Evolutionary conservation across 2,797 vertebrate species (phyloP), one percentile per base, ranked within the genome.

Genomic region (Thaleichthys pacificus): DNA sequence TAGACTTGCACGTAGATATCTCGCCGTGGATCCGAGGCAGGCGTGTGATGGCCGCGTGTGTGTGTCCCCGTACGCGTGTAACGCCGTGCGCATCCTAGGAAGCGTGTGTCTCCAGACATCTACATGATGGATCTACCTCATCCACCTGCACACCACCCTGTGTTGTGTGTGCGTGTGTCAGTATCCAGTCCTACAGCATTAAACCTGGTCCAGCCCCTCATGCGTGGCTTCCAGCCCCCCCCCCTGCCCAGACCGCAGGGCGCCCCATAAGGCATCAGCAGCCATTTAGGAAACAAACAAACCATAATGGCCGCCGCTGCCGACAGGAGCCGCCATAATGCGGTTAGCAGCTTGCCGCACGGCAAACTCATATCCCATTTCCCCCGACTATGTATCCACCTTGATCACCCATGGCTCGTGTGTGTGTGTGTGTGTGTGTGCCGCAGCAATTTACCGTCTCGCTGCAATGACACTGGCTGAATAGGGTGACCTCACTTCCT

Each of bases 201-300:
- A 42, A 42, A 1, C 38, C 38, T 15, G 19, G 42, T 66, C 78
- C 77, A 3, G 63, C 75, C 79, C 61, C 67, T 68, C 58, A 72
- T 67, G 61, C 61, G 26, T 67, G 63, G 78, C 75, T 62, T 81
- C 63, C 75, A 62, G 47, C 82, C 85, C 63, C 15, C 63, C 15
- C 63, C 15, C 7, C n/a, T 17, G 19, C 32, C 14, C 77, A 77
- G 78, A 84, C 86, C 80, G 58, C 81, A 70, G 81, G 85, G 82
- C 68, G 62, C 77, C 80, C 71, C 68, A 0, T 63, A 78, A 70
- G 75, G 87, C 87, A 89, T 88, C 82, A 87, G 85, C 77, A 79
- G 81, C 71, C 68, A 84, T 86, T 86, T 83, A 85, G 80, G 75
- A 78, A 87, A 77, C 80, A 88, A 91, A 90, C 87, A 84, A 88